Evolutionary conservation across 2,113 vertebrate species (phyloP).

Genomic region (Spea bombifrons): DNA sequence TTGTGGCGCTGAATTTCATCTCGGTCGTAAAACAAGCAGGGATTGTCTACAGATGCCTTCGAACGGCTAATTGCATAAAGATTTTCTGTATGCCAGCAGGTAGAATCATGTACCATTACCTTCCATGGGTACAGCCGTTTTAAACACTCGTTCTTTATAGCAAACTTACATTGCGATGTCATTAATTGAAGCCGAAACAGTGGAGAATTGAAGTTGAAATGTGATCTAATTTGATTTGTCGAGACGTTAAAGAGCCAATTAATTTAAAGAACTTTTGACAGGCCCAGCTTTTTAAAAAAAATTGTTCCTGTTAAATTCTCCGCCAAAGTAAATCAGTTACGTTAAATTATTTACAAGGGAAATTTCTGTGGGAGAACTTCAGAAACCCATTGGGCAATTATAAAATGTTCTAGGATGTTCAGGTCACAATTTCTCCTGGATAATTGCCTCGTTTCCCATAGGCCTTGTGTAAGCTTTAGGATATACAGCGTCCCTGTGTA

Average conservation of each 20-base stretch:
- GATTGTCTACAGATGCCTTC: constrained; percentile 21
- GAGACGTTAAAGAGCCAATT: constrained; percentile 55
- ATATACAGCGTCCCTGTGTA: constrained; percentile 11
- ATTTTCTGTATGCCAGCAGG: constrained; percentile 31
- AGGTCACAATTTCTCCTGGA: constrained; percentile 62
- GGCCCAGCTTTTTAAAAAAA: constrained; percentile 50
- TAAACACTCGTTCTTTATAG: constrained; percentile 14
- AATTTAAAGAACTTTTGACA: constrained; percentile 58
- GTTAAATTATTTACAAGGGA: constrained; percentile 65
- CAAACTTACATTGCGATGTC: constrained; percentile 12
- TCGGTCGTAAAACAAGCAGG: constrained; percentile 18
- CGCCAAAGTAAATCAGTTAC: constrained; percentile 60
- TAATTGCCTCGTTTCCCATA: constrained; percentile 56
- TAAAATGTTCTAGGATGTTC: constrained; percentile 61
- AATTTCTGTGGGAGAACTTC: constrained; percentile 63
- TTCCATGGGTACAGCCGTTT: constrained; percentile 34
- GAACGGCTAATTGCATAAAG: constrained; percentile 33
- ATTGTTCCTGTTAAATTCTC: constrained; percentile 47
- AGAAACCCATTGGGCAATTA: constrained; percentile 64
- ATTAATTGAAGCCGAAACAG: constrained; percentile 45
- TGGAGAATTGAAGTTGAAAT: constrained; percentile 58
- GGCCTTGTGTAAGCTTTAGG: constrained; percentile 29
- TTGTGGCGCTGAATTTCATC: constrained; percentile 22
- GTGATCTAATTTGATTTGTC: constrained; percentile 57
- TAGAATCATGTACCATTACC: constrained; percentile 34